Evolutionary conservation across 64 coral and sea anemone species (phyloP), one percentile per base, ranked within the genome.

Genomic region (Porites australiensis): DNA sequence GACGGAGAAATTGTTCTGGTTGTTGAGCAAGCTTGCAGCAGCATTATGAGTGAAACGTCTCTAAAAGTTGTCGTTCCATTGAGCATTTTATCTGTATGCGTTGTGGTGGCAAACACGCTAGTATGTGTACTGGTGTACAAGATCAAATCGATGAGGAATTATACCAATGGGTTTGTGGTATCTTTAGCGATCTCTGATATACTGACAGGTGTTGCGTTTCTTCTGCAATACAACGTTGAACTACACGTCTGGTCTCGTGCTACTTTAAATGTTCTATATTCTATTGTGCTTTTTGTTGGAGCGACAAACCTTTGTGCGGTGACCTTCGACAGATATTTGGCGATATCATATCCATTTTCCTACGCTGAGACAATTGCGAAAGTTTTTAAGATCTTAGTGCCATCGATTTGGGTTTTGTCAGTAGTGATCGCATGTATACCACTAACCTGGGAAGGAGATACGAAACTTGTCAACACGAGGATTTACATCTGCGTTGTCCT

Each of bases 131-230:
- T 93, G 72, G 91, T 93, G 45, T 93, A 53, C 71, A 93, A 93
- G 67, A 58, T 93, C 60, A 93, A 93, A 52, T 77, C 70, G 18
- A 93, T 93, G 91, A 20, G 91, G 19, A 87, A 83, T 22, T 93
- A 93, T 14, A 93, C 91, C 22, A 93, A 93, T 43, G 91, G 91
- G 5, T 93, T 93, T 69, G 91, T 93, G 13, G 91, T 87, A 12
- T 93, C 91, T 2, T 22, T 93, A 12, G 91, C 91, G 20, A 57
- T 93, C 15, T 87, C 91, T 44, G 91, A 93, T 19, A 93, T 93
- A 44, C 23, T 93, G 51, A 93, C 91, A 78, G 91, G 91, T 37
- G 65, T 77, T 18, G 69, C 82, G 8, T 57, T 93, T 44, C 63
- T 93, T 4, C 48, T 93, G 8, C 91, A 93, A 18, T 93, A 93